Evolutionary conservation across 2,113 vertebrate genomes (phyloP), one percentile per base, ranked within the genome.

Genomic region (Sterna hirundo): DNA sequence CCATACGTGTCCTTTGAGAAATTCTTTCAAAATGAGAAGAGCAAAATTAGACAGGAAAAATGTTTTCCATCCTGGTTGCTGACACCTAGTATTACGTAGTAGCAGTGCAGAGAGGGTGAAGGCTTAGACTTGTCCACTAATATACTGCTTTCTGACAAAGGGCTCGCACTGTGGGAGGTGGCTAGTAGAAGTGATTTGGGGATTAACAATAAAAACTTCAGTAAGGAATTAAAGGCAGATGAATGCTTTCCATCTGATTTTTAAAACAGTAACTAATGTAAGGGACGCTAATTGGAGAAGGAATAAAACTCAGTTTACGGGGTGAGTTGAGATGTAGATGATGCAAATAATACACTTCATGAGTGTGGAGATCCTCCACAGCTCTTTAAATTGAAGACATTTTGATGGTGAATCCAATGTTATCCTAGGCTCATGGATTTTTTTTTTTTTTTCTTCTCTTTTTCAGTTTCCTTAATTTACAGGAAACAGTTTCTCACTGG

Each of bases 201-300:
- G 13, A 74, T 93, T 93, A 76, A 86, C 83, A 82, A n/a, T 92
- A 72, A 96, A 92, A 94, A 71, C 72, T 90, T 79, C 22, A 72
- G 70, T 60, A 61, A 71, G 36, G 57, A 76, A 57, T 87, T 94
- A 69, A 86, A 86, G 72, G 64, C 72, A 84, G 51, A 78, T 70
- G 78, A 70, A 84, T 66, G 42, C 55, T 86, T 90, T 93, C 75
- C 14, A 27, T 74, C 38, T 52, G 22, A 74, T 82, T 86, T 69
- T 92, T 52, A 15, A 47, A 66, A 70, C 80, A 75, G 38, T 83
- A 66, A 51, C 38, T 93, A 13, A 30, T 62, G 11, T 76, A 85
- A 76, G 21, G 30, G 36, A 32, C 0, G 1, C 34, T 70, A 46
- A 34, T 76, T 13, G 30, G 64, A 27, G 34, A 80, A 91, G 46